These are phyloP conservation scores for Riparia riparia DNA, from an alignment of 2,113 vertebrate species.

Conservation along the genomic window DNA sequence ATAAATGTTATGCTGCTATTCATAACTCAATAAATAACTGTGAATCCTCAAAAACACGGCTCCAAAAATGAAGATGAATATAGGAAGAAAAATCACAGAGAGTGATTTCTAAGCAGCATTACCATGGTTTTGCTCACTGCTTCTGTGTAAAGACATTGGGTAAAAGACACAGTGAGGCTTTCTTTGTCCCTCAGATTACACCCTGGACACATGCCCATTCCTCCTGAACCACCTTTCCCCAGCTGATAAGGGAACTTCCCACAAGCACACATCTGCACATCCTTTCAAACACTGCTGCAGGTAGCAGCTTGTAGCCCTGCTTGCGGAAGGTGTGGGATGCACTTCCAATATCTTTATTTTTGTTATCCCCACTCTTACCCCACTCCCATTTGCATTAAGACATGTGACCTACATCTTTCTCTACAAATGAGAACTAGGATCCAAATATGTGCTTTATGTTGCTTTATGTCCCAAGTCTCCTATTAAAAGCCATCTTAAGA, in stretches of 20 bases:
- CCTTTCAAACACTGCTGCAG: rapidly evolving
- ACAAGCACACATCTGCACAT: not conserved
- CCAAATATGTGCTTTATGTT: not conserved
- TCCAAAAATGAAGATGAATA: not conserved
- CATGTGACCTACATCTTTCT: not conserved
- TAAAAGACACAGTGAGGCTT: not conserved
- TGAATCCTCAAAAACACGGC: not conserved
- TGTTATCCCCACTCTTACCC: not conserved
- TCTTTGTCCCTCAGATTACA: not conserved
- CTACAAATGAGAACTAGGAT: not conserved
- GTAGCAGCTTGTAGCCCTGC: not conserved
- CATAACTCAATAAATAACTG: not conserved
- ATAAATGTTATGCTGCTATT: not conserved
- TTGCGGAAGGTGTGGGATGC: not conserved
- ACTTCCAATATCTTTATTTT: not conserved
- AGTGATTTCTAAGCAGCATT: not conserved
- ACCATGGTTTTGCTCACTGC: not conserved
- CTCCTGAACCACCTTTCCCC: not conserved
- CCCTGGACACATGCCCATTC: rapidly evolving
- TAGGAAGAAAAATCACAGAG: not conserved
- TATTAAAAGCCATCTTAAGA: not conserved
- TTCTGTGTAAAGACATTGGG: not conserved
- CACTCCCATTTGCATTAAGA: rapidly evolving
- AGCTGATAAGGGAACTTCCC: not conserved
- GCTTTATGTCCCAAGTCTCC: not conserved